Base-by-base conservation (phyloP, 1,140 invertebrate species). In the Meloidogyne floridensis region DNA sequence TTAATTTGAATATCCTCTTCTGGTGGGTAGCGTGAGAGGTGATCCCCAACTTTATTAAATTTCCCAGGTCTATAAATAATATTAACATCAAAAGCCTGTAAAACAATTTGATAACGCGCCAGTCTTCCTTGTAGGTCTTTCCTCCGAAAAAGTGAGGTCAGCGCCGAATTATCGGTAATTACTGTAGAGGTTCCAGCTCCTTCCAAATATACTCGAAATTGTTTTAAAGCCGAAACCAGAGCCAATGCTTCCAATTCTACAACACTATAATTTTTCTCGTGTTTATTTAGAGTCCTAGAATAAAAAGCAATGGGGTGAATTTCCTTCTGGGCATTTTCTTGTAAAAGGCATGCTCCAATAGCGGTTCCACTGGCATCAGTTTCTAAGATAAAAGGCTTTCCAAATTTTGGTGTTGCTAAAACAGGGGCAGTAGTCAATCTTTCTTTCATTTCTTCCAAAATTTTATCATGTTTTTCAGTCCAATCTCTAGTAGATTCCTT, bases 211-310 rank as follows among this genome's bases (percentile, higher is more conserved):
- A 47, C 13, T 18, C 72, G 69, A 72, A 71, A 82, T 53, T 82
- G n/a, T 20, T 83, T 83, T 13, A 82, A 42, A 0, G 81, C 75
- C 7, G 51, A 59, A 15, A 54, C 53, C 8, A 82, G 32, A 32
- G 80, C 81, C 20, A 82, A 20, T 5, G 81, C 81, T 82, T 82
- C 81, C n/a, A 82, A 74, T 65, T 82, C 81, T 0, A 82, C 74
- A 15, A 51, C n/a, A n/a, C 47, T 13, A 43, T 82, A 82, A 13
- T 74, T 71, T 65, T 74, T 53, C 47, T 82, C 81, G 13, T 84
- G 81, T 70, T 82, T 82, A 20, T 80, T 82, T 15, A 82, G 18
- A 2, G 53, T 74, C 56, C 81, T 11, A 9, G 59, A 72, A 32
- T 32, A 73, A 32, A 73, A 82, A 11, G 72, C 54, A 20, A 82